Base-by-base conservation (phyloP, 2,888 invertebrate genomes). In the Dolichomitus sp. region DNA sequence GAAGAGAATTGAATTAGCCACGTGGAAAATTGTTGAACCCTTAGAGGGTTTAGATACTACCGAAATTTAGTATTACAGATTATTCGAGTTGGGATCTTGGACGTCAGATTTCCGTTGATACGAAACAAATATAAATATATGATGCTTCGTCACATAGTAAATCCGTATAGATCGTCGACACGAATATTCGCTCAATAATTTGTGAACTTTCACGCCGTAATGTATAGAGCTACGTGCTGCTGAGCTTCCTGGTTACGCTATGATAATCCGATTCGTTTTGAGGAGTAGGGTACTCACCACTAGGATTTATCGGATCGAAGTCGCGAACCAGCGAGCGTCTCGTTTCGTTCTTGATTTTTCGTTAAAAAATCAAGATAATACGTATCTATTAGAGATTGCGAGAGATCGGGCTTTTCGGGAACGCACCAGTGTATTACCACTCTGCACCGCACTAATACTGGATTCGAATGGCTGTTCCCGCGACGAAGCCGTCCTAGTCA, bases 391-490 rank as follows among this genome's bases (percentile, higher is more conserved):
- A 11, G 33, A 68, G 23, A 23, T 48, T 54, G 42, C 37, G 57
- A 76, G 69, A 40, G 42, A 66, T 74, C 65, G 74, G 54, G 54
- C 27, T 59, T 42, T 30, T 73, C 52, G 78, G 65, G 65, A 78
- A 84, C 83, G 78, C 84, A 86, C 81, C 81, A 73, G 79, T 81
- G 73, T 83, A 74, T 61, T 81, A 84, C 87, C 88, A 90, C 93
- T 86, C 88, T 89, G 92, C 92, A 93, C 93, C 93, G 92, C 93
- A 93, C 93, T 93, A 93, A 93, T 93, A 93, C 93, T 93, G 93
- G 93, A 92, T 93, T 93, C 93, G 93, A 93, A 93, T 93, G 93
- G 90, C 92, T 90, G 89, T 89, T 89, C 91, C 88, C 89, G 91
- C 90, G 90, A 87, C 91, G 92, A 87, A 90, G 86, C 84, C 91